A percentile compares a stretch with the other conserved stretches of the same genome.
These are phyloP conservation scores for Agrotis puta DNA, from an alignment of 2,888 invertebrate species.

Conservation along the genomic window DNA sequence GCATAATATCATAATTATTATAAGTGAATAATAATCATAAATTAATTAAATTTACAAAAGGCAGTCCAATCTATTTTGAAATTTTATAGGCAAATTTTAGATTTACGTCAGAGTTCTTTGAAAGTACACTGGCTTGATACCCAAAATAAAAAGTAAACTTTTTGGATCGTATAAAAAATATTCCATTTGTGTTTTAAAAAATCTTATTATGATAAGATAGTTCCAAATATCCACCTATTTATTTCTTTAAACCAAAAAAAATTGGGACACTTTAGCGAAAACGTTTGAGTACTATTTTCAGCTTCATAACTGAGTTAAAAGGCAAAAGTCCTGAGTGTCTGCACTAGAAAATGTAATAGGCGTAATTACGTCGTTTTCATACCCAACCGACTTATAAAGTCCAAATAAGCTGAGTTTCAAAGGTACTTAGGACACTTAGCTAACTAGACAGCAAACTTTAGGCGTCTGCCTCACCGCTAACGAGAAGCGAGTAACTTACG, in stretches of 20 bases:
- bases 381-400: slow-evolving; percentile 28
- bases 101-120: not conserved
- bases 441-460: slow-evolving; percentile 43
- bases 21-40: not conserved
- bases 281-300: slow-evolving; percentile 10
- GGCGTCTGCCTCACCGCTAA: not conserved
- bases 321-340: slow-evolving; percentile 28
- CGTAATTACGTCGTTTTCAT: slow-evolving; percentile 50
- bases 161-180: not conserved
- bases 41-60: not conserved
- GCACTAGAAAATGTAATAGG: slow-evolving; percentile 42
- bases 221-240: not conserved
- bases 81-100: not conserved
- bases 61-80: not conserved
- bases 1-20: not conserved
- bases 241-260: slow-evolving; percentile 1
- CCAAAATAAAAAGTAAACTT: not conserved
- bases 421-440: slow-evolving; percentile 20
- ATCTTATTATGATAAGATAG: not conserved
- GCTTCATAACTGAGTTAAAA: slow-evolving; percentile 20
- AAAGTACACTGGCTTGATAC: not conserved
- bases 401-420: slow-evolving; percentile 38
- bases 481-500: no score
- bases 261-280: slow-evolving; percentile 12
- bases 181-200: not conserved